Conservation (phyloP, 2,888 invertebrate genomes). For the Tipula confusa region DNA sequence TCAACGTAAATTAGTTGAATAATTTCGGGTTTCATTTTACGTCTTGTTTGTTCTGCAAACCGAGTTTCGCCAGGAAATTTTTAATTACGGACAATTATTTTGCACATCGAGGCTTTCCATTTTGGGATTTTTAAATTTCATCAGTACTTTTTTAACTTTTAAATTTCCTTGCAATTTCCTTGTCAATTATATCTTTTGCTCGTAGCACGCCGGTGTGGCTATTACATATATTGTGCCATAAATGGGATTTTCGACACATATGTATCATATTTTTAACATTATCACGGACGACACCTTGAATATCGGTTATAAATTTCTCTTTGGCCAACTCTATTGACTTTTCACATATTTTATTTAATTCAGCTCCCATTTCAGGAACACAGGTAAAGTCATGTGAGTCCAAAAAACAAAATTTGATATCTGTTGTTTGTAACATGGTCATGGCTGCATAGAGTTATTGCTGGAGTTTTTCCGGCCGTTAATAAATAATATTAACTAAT, state of each 20-base stretch:
- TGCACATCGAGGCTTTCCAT: background rate
- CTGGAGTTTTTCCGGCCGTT: no score
- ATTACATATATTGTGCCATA: background rate
- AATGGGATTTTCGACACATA: background rate
- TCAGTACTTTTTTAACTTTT: background rate
- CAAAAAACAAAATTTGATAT: slow-evolving; percentile 13
- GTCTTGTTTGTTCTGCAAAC: no score
- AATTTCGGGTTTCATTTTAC: no score
- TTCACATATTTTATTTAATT: background rate
- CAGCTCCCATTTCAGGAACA: background rate
- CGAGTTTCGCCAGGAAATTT: no score
- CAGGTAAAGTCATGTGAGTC: background rate
- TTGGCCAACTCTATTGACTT: background rate
- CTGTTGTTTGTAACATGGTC: background rate
- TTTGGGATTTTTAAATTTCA: background rate
- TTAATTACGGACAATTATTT: no score
- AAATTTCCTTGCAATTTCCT: background rate
- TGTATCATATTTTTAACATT: background rate
- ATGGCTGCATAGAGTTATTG: no score
- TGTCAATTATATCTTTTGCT: background rate
- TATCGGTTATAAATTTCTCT: background rate
- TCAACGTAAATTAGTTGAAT: no score
- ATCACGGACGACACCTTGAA: background rate
- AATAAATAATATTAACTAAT: no score
- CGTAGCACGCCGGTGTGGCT: background rate